Evolutionary conservation across 2,888 invertebrate genomes (phyloP), one percentile per base, ranked within the genome.

Genomic region (Protonemura montana): DNA sequence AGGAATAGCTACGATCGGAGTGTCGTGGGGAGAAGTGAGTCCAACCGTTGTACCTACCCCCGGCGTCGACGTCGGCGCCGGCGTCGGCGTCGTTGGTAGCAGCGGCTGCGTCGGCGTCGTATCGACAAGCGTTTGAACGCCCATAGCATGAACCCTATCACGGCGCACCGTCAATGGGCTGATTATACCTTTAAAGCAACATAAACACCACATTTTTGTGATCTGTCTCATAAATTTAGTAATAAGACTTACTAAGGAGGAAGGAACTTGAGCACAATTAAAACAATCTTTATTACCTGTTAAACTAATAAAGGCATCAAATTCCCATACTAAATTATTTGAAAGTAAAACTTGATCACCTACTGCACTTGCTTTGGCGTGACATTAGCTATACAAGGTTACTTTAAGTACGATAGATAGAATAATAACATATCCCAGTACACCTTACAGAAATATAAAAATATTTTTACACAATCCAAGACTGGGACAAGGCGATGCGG

Each of bases 21-120:
- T 28, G 78, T 78, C 78, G 78, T 28, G 16, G 78, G 78, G 78
- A 78, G 78, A 26, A 78, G 78, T 78, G 78, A 78, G 78, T 78
- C 78, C 7, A 78, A 28, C 26, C 27, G 28, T 26, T n/a, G 28
- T 7, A 78, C 21, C 26, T 26, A 78, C 78, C 26, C 78, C 78
- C 78, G 59, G 21, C 13, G 59, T 10, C 59, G 59, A 21, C 59
- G 59, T 59, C 59, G 59, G 59, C 59, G 59, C 21, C 59, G 59
- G 59, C 59, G 59, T 59, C 59, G 59, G 59, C 59, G 59, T 59
- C 59, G n/a, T n/a, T n/a, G n/a, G n/a, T n/a, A n/a, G n/a, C n/a
- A n/a, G n/a, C n/a, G 59, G 59, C 59, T 10, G 7, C 59, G 59
- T 10, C 59, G 59, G 7, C 59, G 59, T 1, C 59, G 59, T 59